Percentiles rank a stretch among this genome's conserved stretches.
These are phyloP conservation scores for Phylloscopus collybita DNA, from an alignment of 2,797 vertebrate species.

Conservation along the genomic window DNA sequence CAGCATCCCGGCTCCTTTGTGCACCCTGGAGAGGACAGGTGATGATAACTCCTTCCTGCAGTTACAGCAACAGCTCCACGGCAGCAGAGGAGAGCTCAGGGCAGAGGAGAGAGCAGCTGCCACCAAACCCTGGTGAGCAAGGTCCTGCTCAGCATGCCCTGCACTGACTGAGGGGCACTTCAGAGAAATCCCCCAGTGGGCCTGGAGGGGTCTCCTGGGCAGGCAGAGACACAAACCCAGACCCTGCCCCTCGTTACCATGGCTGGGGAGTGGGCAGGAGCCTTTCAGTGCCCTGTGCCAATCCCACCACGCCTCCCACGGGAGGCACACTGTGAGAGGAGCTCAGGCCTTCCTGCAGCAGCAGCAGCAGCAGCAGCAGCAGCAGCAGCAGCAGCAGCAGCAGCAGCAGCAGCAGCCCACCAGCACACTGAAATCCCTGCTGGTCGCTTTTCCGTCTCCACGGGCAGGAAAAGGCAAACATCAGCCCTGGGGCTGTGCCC, in stretches of 20 bases:
- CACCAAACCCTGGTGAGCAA: not conserved
- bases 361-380: no score
- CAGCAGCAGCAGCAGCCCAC: no score
- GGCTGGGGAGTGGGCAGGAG: not conserved
- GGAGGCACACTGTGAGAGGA: not conserved
- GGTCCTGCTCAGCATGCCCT: not conserved
- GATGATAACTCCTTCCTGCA: not conserved
- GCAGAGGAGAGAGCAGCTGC: not conserved
- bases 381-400: no score
- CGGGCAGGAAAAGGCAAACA: not conserved
- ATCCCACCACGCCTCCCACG: not conserved
- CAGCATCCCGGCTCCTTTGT: rapidly evolving
- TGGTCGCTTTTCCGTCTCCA: not conserved
- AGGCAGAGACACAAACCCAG: not conserved
- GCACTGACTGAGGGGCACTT: not conserved
- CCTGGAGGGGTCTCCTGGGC: not conserved
- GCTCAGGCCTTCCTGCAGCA: not conserved
- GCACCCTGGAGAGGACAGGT: not conserved
- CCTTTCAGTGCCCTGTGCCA: not conserved
- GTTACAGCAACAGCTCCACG: not conserved
- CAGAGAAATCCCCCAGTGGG: not conserved
- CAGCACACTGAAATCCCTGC: not conserved
- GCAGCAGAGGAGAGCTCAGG: not conserved
- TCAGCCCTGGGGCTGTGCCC: rapidly evolving
- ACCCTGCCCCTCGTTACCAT: not conserved